Base-by-base conservation (phyloP, 1,140 invertebrate genomes). In the Heliconius eleuchia region DNA sequence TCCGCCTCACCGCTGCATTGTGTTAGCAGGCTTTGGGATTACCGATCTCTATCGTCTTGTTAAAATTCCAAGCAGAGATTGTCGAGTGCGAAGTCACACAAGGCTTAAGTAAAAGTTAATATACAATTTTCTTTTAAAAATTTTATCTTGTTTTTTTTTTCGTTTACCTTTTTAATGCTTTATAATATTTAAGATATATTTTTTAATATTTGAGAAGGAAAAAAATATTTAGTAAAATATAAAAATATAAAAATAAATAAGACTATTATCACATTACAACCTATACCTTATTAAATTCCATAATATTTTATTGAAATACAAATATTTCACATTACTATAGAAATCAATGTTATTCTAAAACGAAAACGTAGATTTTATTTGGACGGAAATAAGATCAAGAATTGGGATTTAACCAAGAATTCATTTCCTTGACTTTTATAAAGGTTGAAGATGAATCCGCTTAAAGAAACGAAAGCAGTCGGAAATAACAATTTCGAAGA, bases 401-500 rank as follows among this genome's bases (percentile, higher is more conserved):
- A 84, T 89, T 88, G 86, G 83, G 85, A 90, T 91, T 87, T 86
- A 87, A 80, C 81, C 86, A 78, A 87, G 82, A 90, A 89, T 86
- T 91, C 87, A 92, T 92, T 94, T 91, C 87, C 90, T 87, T 87
- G 82, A 86, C 85, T 91, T 90, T 90, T 88, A 87, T 88, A 91
- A 92, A 92, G 83, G 85, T 84, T 82, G 83, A 80, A 88, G 87
- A 88, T 83, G 86, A 92, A 93, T 92, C 89, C 89, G 89, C 87
- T 92, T 93, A 91, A 85, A 87, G 85, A 84, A 89, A 92, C 89
- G 88, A 91, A 93, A 92, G 85, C 87, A 89, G 79, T 77, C 89
- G 91, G 91, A 94, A 93, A 94, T 93, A 92, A 92, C 89, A 93
- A 92, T 92, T 93, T 91, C 80, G 88, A 88, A 90, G 90, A 92